phyloP scores from a whole-genome alignment of 2,113 vertebrate species.

The Pantherophis guttatus region DNA sequence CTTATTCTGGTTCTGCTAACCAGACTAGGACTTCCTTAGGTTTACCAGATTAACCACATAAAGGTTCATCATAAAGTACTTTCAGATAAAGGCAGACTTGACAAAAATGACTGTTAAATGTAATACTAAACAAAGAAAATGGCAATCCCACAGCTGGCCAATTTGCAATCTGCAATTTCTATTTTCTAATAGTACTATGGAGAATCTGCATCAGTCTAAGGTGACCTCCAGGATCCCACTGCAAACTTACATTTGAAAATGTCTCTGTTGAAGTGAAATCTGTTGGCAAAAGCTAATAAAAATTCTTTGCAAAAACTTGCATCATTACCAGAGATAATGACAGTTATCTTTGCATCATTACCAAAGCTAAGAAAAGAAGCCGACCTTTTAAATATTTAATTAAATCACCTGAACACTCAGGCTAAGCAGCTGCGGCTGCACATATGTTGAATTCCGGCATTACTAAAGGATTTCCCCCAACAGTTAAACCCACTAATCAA shows the following conservation, averaged over 20 bases:
- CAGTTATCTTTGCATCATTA: background rate
- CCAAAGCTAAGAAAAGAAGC: background rate
- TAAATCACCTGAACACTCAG: slow-evolving; percentile 20
- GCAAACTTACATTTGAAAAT: background rate
- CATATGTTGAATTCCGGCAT: slow-evolving; percentile 26
- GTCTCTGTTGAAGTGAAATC: slow-evolving; percentile 4
- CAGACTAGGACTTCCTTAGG: background rate
- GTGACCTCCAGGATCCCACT: background rate
- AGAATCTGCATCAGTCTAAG: background rate
- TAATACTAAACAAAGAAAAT: background rate
- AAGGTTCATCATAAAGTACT: background rate
- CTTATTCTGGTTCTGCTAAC: background rate
- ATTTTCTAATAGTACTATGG: background rate
- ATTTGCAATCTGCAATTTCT: background rate
- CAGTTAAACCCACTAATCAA: slow-evolving; percentile 34
- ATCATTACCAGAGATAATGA: background rate
- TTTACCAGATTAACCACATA: background rate
- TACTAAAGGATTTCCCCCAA: slow-evolving; percentile 38
- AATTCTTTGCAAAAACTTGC: background rate
- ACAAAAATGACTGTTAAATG: background rate
- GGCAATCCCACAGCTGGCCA: background rate
- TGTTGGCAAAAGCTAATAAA: slow-evolving; percentile 5
- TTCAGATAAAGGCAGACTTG: background rate
- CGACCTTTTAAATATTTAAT: slow-evolving; percentile 28
- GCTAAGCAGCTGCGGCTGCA: background rate